Percentiles rank a stretch among this genome's conserved stretches.
phyloP scores from a whole-genome alignment of 2,888 invertebrate genomes.

The Rhagonycha fulva region DNA sequence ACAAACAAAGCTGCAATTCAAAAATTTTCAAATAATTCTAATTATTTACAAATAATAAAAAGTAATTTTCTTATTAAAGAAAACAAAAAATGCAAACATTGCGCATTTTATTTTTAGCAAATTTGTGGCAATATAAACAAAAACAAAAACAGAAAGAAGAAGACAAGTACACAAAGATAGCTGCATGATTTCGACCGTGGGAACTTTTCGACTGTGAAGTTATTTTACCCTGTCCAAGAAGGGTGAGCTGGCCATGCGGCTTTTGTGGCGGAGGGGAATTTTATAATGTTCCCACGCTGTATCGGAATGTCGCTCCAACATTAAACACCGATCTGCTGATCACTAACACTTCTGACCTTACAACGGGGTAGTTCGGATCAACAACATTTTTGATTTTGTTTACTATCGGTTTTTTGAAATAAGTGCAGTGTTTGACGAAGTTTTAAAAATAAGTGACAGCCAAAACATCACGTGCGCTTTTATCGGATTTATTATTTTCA shows the following conservation, averaged over 20 bases:
- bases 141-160: slow-evolving; percentile 4
- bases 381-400: slow-evolving; percentile 6
- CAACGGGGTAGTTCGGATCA: slow-evolving; percentile 29
- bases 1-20: no score
- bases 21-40: no score
- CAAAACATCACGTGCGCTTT: neutral
- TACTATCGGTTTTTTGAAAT: neutral
- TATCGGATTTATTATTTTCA: neutral
- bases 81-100: neutral
- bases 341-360: slow-evolving; percentile 34
- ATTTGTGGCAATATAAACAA: neutral
- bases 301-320: slow-evolving; percentile 41
- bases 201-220: slow-evolving; percentile 37
- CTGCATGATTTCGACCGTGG: slow-evolving; percentile 33
- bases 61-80: no score
- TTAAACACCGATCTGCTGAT: slow-evolving; percentile 31
- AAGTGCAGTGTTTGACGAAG: neutral
- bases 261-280: slow-evolving; percentile 33
- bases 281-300: slow-evolving; percentile 41
- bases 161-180: neutral
- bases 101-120: neutral
- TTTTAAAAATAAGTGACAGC: neutral
- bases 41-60: no score
- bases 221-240: slow-evolving; percentile 40
- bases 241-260: slow-evolving; percentile 35